A percentile compares a stretch with the other conserved stretches of the same genome.
Conservation (phyloP, 2,113 vertebrate species). For the Pygoscelis antarcticus region DNA sequence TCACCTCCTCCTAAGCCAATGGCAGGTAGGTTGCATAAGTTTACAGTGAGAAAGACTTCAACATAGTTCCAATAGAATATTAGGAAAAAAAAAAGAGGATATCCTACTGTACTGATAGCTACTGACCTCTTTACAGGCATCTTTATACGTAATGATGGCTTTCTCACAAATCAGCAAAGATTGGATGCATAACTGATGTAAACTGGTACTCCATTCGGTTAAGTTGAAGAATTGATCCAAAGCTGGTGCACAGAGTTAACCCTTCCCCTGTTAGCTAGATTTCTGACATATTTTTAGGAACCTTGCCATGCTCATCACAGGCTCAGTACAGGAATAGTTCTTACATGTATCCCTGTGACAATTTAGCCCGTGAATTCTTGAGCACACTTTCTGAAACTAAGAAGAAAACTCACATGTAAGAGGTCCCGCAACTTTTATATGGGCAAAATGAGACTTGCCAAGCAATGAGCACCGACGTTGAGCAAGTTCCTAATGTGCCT, state of each 20-base stretch:
- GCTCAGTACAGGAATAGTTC: neutral
- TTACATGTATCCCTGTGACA: neutral
- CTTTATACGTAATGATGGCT: neutral
- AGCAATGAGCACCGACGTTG: slow-evolving; percentile 6
- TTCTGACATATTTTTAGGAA: neutral
- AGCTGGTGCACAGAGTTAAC: neutral
- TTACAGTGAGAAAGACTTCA: neutral
- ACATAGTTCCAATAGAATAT: neutral
- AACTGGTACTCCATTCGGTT: neutral
- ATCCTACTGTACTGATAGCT: neutral
- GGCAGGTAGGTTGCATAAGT: neutral
- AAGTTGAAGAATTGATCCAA: neutral
- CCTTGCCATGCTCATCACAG: neutral
- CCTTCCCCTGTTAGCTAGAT: neutral
- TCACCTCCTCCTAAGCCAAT: neutral
- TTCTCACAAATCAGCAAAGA: neutral
- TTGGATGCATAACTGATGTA: neutral
- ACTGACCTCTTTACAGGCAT: neutral
- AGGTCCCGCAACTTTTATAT: neutral
- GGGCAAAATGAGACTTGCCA: neutral
- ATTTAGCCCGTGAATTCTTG: neutral
- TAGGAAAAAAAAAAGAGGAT: neutral
- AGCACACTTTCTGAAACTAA: neutral
- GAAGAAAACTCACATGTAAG: neutral
- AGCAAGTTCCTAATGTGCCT: slow-evolving; percentile 19